Percentiles rank a stretch among this genome's conserved stretches.
These are phyloP conservation scores for Balaeniceps rex DNA, from an alignment of 2,113 vertebrate genomes.

Conservation along the genomic window DNA sequence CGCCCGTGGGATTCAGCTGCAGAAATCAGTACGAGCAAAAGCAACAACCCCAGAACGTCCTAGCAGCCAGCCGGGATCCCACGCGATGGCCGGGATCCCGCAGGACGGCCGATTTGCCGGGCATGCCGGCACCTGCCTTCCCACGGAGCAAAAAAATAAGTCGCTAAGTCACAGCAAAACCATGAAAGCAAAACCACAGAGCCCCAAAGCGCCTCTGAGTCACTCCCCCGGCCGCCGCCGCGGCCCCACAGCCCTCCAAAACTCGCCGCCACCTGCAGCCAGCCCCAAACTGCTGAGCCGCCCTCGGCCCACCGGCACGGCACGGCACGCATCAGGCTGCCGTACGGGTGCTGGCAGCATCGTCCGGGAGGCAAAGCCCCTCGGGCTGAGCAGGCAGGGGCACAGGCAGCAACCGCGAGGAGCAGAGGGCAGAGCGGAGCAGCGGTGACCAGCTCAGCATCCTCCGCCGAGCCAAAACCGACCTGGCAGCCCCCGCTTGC, in stretches of 20 bases:
- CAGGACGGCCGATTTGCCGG: neutral
- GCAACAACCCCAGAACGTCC: fast-evolving
- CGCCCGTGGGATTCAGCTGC: neutral
- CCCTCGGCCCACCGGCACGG: neutral
- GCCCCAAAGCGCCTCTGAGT: constrained; percentile 77
- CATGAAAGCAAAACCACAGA: constrained; percentile 83
- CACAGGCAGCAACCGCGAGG: neutral
- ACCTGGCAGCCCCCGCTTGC: fast-evolving
- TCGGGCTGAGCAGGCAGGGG: fast-evolving
- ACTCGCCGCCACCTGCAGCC: constrained; percentile 70
- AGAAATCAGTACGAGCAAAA: fast-evolving
- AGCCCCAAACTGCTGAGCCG: constrained; percentile 39
- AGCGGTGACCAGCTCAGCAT: neutral
- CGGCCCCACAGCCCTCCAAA: constrained; percentile 64
- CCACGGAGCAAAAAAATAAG: constrained; percentile 69
- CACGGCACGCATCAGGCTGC: neutral
- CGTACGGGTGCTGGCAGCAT: fast-evolving
- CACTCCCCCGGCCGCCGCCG: constrained; percentile 52
- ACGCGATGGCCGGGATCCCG: fast-evolving
- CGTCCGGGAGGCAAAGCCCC: neutral
- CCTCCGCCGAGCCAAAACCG: neutral
- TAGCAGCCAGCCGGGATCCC: neutral
- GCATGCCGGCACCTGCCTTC: constrained; percentile 72
- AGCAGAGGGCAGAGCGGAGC: neutral
- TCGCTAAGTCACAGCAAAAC: constrained; percentile 77